These are phyloP conservation scores for Notolabrus celidotus DNA, from an alignment of 2,797 vertebrate genomes.

Conservation along the genomic window DNA sequence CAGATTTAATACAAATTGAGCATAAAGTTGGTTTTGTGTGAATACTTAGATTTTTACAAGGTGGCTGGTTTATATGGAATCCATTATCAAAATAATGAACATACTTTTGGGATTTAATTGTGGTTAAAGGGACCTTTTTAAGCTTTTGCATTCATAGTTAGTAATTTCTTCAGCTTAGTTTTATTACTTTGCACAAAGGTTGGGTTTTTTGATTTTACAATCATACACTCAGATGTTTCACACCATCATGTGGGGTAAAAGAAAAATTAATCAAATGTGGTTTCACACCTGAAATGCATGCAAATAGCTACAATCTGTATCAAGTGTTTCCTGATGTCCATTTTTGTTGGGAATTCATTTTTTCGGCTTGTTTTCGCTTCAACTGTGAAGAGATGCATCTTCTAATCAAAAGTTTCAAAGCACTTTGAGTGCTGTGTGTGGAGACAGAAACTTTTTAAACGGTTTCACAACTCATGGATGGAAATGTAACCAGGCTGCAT, in stretches of 20 bases:
- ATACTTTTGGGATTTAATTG: not conserved
- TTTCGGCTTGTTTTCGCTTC: constrained; percentile 67
- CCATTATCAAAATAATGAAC: not conserved
- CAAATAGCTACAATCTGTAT: constrained; percentile 73
- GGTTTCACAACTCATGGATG: constrained; percentile 67
- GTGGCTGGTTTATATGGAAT: not conserved
- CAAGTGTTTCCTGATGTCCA: constrained; percentile 67
- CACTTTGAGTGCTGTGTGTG: constrained; percentile 57
- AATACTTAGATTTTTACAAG: not conserved
- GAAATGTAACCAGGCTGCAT: constrained; percentile 73
- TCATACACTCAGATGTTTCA: not conserved
- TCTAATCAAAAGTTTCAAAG: constrained; percentile 74
- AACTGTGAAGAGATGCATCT: constrained; percentile 68
- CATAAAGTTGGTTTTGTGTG: not conserved
- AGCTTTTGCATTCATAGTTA: not conserved
- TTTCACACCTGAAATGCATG: constrained; percentile 63
- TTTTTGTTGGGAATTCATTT: constrained; percentile 62
- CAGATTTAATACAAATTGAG: not conserved
- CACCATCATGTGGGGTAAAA: constrained; percentile 25
- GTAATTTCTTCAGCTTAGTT: not conserved
- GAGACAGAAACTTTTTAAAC: constrained; percentile 78
- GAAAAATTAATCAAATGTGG: constrained; percentile 55
- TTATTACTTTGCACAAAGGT: not conserved
- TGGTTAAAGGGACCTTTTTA: not conserved
- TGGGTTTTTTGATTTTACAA: constrained; percentile 3